Evolutionary conservation across 2,113 vertebrate genomes (phyloP), one percentile per base, ranked within the genome.

Genomic region (Vireo altiloquus): DNA sequence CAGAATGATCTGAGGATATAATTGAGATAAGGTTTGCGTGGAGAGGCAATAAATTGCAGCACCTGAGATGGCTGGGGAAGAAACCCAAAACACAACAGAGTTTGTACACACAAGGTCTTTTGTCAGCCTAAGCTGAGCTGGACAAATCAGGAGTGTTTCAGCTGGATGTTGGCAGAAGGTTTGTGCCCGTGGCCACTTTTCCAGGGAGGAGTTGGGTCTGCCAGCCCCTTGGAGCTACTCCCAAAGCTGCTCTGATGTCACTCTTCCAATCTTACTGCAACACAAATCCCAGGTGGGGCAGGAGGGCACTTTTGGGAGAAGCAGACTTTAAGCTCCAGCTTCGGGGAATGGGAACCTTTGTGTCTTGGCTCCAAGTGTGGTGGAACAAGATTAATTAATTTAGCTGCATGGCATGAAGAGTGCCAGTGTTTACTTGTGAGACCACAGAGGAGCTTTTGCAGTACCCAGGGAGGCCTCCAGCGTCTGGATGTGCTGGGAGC

Each of bases 331-430:
- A 92, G 52, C 49, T 72, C 56, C 70, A 71, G 5, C 76, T 52
- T 64, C 61, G 76, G 75, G 57, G n/a, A 92, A 30, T 33, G 81
- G 40, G 56, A 92, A 75, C 33, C 57, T 72, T 92, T 75, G 70
- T 76, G 66, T 28, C 57, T 91, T 92, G 53, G 75, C 85, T 72
- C 61, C 50, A 68, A 46, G 65, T 37, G 44, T 56, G 42, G 88
- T 85, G 64, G 71, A 90, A 86, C 2, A 15, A 93, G 75, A 77
- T 87, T 85, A 93, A 92, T 90, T 92, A 90, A 85, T 94, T 92
- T 50, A 87, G 78, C 88, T 69, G 88, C 78, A 49, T 77, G 1
- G 0, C 4, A 1, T 79, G 78, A 76, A 76, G 59, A 84, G 78
- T 64, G 70, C 65, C 82, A 84, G 59, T 82, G 65, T 93, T 94